phyloP scores from a whole-genome alignment of 2,888 invertebrate genomes.

The Melipona beecheii region DNA sequence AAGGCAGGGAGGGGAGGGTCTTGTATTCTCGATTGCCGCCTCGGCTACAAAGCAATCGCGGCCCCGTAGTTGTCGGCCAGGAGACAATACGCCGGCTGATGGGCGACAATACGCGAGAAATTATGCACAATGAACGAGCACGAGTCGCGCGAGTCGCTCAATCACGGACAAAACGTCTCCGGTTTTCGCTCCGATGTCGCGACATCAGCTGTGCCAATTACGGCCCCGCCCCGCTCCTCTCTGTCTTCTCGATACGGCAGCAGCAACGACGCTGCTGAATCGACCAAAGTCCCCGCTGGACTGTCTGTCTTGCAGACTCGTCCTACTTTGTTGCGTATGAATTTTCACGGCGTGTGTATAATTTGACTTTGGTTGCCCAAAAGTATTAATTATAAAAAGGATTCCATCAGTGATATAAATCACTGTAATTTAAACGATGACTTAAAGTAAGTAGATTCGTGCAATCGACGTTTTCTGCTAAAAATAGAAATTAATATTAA shows the following conservation, averaged over 20 bases:
- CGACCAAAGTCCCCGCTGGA: conserved; percentile 34
- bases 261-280: conserved; percentile 14
- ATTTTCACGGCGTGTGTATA: not conserved
- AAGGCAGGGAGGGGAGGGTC: not conserved
- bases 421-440: no score
- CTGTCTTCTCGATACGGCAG: not conserved
- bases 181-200: conserved; percentile 45
- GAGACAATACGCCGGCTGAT: conserved; percentile 43
- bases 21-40: conserved; percentile 36
- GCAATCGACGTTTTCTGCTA: no score
- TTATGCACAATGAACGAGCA: conserved; percentile 58
- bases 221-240: not conserved
- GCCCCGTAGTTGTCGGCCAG: conserved; percentile 8
- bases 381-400: no score
- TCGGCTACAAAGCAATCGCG: conserved; percentile 38
- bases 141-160: conserved; percentile 42
- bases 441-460: no score
- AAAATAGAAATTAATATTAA: no score
- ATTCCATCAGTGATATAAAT: no score
- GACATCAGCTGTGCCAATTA: conserved; percentile 39
- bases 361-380: no score
- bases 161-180: conserved; percentile 53
- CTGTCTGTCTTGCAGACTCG: not conserved
- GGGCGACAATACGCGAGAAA: conserved; percentile 60
- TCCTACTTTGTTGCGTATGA: not conserved